These are phyloP conservation scores for Mycetomoellerius zeteki DNA, from an alignment of 1,140 invertebrate genomes.

Conservation along the genomic window DNA sequence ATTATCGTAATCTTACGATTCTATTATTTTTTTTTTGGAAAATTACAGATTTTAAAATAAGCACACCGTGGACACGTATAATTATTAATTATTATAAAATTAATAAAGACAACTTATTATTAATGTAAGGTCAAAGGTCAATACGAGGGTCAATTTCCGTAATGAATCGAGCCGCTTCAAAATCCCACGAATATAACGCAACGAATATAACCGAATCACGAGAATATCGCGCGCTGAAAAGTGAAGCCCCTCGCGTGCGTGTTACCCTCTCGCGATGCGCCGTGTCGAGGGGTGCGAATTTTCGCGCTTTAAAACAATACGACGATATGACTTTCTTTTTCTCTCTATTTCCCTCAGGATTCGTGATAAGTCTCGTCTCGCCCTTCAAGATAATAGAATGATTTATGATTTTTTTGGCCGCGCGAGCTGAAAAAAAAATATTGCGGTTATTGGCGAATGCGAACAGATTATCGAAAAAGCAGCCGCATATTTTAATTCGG, in stretches of 20 bases:
- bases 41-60: neutral
- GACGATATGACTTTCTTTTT: neutral
- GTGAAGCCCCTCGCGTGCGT: slow-evolving; percentile 36
- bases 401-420: slow-evolving; percentile 48
- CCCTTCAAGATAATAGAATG: slow-evolving; percentile 37
- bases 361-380: slow-evolving; percentile 38
- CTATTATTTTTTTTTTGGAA: neutral
- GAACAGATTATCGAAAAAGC: slow-evolving; percentile 2
- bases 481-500: slow-evolving; percentile 21
- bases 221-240: slow-evolving; percentile 51
- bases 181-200: slow-evolving; percentile 10
- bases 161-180: slow-evolving; percentile 22
- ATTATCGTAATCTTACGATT: neutral
- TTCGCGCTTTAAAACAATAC: slow-evolving; percentile 70
- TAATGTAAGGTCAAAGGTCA: too few species aligned
- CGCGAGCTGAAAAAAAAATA: slow-evolving; percentile 14
- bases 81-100: slow-evolving; percentile 2
- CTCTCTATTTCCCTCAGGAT: neutral
- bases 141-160: slow-evolving; percentile 29
- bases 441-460: slow-evolving; percentile 9
- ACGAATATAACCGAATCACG: slow-evolving; percentile 50
- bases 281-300: slow-evolving; percentile 59
- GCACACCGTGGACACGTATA: neutral
- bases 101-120: neutral
- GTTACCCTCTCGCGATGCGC: slow-evolving; percentile 8